Evolutionary conservation across 1,140 invertebrate species (phyloP), one percentile per base, ranked within the genome.

Genomic region (Cydia amplana): DNA sequence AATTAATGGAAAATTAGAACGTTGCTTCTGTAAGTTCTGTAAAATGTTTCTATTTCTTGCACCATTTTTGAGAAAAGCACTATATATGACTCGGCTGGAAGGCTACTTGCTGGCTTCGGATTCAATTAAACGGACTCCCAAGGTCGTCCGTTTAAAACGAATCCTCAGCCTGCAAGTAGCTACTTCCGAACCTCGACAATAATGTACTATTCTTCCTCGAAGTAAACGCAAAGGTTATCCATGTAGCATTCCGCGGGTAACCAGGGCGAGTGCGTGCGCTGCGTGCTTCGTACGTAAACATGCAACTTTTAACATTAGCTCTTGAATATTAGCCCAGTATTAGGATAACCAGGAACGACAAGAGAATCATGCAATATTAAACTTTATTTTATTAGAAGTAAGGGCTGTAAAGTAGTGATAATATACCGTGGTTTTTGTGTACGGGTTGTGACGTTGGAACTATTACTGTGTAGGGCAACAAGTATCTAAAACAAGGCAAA

Each of bases 271-370:
- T 75, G 79, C 79, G 81, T 80, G 82, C 10, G 74, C 78, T 75
- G 83, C 85, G 87, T 87, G 86, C 86, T 77, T 72, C 70, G 28
- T 80, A 74, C 32, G 81, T 87, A 87, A 87, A 87, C 82, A 89
- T 76, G 76, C 78, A 87, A 77, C 78, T 83, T 83, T 81, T 80
- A 82, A 80, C 82, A 83, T 23, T 16, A 55, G 4, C 51, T 18
- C 51, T 18, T 18, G 12, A 49, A 49, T 55, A 55, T 55, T 55
- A 55, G 16, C 51, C 51, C 51, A 18, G 51, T 55, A 55, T 55
- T 55, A 20, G 16, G 6, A 55, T 18, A 51, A 51, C 49, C 5
- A n/a, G 12, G 51, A 55, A 16, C 16, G 16, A 20, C n/a, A 7
- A 0, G 4, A 55, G n/a, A 55, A 55, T 55, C 51, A 55, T 7